Evolutionary conservation across 2,113 vertebrate species (phyloP), one percentile per base, ranked within the genome.

Genomic region (Petromus typicus): DNA sequence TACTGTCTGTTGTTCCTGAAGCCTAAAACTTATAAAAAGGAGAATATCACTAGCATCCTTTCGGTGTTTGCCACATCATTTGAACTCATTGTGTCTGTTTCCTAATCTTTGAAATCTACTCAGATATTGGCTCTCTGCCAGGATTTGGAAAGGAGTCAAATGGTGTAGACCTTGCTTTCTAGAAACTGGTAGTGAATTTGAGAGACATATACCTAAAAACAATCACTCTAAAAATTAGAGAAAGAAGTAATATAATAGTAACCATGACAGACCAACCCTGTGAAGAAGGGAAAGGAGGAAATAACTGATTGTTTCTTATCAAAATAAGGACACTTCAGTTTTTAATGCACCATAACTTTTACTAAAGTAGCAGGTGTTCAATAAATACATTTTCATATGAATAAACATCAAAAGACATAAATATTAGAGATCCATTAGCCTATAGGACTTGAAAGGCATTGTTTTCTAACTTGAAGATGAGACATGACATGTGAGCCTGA

Each of bases 41-140:
- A 94, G 75, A 63, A 84, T 37, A 82, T 48, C 75, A 25, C 83
- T 78, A 84, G 75, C 43, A 54, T 86, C 3, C 5, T 89, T 93
- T 22, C 18, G 27, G 86, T 67, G 43, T 94, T 75, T 22, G 4
- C 13, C n/a, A 63, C 12, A 27, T 69, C 37, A 56, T 86, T 86
- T 86, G 91, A 66, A 43, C 56, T 91, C 18, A 69, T 5, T 87
- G 20, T 11, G 27, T 84, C 63, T 87, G 37, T 87, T 82, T 96
- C 59, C 13, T 93, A 61, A 86, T n/a, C 84, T 93, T 59, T 79
- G 51, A 93, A 91, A 56, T 56, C 13, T 25, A 64, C 48, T 97
- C 45, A 89, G n/a, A n/a, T n/a, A n/a, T n/a, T n/a, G n/a, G n/a
- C n/a, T n/a, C n/a, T n/a, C n/a, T n/a, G n/a, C n/a, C n/a, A n/a